These are phyloP conservation scores for Cosmorhoe ocellata DNA, from an alignment of 2,888 invertebrate species.

Conservation along the genomic window DNA sequence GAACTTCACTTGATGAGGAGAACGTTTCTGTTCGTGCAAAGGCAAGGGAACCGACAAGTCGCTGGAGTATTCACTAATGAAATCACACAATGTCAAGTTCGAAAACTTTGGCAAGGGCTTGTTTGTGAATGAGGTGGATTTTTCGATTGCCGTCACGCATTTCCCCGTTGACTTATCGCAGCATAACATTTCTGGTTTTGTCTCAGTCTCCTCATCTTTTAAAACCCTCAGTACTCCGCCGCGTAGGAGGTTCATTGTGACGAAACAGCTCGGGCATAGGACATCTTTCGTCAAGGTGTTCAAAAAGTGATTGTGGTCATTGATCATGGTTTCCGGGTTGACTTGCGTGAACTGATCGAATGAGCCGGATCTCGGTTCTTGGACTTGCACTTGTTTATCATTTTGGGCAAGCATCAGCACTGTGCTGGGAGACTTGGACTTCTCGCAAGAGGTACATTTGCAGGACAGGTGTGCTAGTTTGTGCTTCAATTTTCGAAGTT, in stretches of 20 bases:
- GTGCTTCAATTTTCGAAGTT: conserved; percentile 52
- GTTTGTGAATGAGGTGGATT: conserved; percentile 42
- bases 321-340: conserved; percentile 11
- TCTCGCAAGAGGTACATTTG: conserved; percentile 44
- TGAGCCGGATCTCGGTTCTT: conserved; percentile 11
- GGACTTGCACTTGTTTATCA: conserved; percentile 42
- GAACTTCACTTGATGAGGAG: conserved; percentile 42
- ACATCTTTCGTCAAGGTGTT: conserved; percentile 31
- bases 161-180: conserved; percentile 50
- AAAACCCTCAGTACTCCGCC: conserved; percentile 41
- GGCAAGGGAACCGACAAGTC: conserved; percentile 9
- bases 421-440: conserved; percentile 2
- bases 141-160: conserved; percentile 34
- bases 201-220: conserved; percentile 61
- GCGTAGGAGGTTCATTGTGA: conserved; percentile 47
- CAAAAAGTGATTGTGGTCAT: conserved; percentile 20
- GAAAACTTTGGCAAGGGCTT: conserved; percentile 32
- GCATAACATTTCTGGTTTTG: conserved; percentile 36
- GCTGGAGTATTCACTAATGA: conserved; percentile 31
- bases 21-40: conserved; percentile 20
- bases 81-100: conserved; percentile 31
- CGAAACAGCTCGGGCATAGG: conserved; percentile 53
- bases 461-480: conserved; percentile 55
- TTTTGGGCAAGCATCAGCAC: conserved; percentile 13
- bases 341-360: conserved; percentile 35